These are phyloP conservation scores for Globodera ellingtonae DNA, from an alignment of 1,140 invertebrate species.

Conservation along the genomic window DNA sequence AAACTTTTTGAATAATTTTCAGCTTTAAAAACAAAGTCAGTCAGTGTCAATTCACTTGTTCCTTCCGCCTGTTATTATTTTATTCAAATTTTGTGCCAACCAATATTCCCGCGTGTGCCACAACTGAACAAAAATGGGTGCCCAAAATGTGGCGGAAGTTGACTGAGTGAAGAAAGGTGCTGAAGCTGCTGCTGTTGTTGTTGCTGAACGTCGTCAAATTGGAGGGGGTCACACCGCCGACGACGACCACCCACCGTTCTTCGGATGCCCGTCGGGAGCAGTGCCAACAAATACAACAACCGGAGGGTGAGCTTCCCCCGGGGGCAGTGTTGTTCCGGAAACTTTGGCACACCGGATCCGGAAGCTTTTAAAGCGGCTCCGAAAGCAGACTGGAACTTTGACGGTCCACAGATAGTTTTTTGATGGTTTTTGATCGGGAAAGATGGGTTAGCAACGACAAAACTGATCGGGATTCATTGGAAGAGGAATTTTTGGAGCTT, in stretches of 20 bases:
- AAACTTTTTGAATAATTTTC: not conserved
- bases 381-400: too few species aligned
- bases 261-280: conserved; percentile 11
- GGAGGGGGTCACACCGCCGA: not conserved
- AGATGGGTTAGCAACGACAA: too few species aligned
- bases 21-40: not conserved
- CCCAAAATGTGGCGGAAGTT: not conserved
- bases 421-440: too few species aligned
- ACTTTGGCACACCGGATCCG: too few species aligned
- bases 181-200: not conserved
- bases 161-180: not conserved
- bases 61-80: not conserved
- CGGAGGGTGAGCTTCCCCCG: not conserved
- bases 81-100: not conserved
- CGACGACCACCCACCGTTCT: not conserved
- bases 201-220: not conserved
- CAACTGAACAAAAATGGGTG: not conserved
- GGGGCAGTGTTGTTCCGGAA: not conserved
- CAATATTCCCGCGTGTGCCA: not conserved
- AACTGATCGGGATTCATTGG: too few species aligned
- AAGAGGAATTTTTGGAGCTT: too few species aligned
- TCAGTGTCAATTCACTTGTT: conserved; percentile 1
- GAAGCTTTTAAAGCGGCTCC: too few species aligned
- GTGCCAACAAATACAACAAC: conserved; percentile 18
- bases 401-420: too few species aligned